These are phyloP conservation scores for Ceratoteleas bidentatus DNA, from an alignment of 1,140 invertebrate genomes.

Conservation along the genomic window DNA sequence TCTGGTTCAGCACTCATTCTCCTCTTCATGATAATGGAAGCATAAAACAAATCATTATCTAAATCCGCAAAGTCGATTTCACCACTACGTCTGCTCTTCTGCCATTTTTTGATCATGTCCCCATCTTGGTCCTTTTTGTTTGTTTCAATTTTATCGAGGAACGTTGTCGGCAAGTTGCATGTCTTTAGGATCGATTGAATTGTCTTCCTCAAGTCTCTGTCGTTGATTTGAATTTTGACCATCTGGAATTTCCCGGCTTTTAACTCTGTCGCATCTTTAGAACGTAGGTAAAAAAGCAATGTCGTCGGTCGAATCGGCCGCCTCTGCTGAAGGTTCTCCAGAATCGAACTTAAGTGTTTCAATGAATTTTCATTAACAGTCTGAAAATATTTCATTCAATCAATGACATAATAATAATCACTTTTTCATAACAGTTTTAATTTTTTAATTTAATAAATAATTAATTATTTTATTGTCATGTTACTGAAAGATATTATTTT, in stretches of 20 bases:
- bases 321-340: constrained; percentile 87
- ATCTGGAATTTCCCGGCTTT: constrained; percentile 86
- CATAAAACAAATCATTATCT: constrained; percentile 82
- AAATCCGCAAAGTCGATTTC: constrained; percentile 81
- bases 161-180: constrained; percentile 91
- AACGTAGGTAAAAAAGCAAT: constrained; percentile 88
- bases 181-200: constrained; percentile 89
- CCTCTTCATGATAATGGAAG: constrained; percentile 80
- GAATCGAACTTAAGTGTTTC: constrained; percentile 91
- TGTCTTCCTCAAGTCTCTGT: constrained; percentile 87
- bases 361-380: constrained; percentile 95
- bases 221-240: constrained; percentile 87
- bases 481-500: too few species aligned
- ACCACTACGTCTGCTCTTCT: constrained; percentile 60
- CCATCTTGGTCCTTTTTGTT: constrained; percentile 58
- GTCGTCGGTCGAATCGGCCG: constrained; percentile 83
- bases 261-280: constrained; percentile 83
- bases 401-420: not conserved
- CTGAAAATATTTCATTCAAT: constrained; percentile 75
- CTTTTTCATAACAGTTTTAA: not conserved
- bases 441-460: too few species aligned
- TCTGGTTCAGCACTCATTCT: constrained; percentile 82
- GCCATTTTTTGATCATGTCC: constrained; percentile 49
- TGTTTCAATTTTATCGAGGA: constrained; percentile 87
- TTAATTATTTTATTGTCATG: too few species aligned